Evolutionary conservation across 1,140 invertebrate genomes (phyloP).

Genomic region (Diprion similis): DNA sequence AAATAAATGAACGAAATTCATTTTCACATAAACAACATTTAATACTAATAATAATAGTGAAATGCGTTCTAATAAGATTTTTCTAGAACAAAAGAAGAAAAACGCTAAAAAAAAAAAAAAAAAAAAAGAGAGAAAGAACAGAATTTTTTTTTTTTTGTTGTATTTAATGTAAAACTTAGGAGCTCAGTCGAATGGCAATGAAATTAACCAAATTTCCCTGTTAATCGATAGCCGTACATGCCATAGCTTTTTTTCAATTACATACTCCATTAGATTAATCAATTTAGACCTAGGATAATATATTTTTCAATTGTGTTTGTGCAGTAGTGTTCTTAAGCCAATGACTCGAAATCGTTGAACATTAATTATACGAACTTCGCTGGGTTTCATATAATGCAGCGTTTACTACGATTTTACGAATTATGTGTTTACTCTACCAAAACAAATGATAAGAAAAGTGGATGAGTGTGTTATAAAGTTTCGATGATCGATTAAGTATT

Average conservation of each 20-base stretch:
- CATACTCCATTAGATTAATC: slow-evolving; percentile 56
- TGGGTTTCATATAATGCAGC: background rate
- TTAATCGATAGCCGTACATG: slow-evolving; percentile 30
- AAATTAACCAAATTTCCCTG: background rate
- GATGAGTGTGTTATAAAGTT: slow-evolving; percentile 8
- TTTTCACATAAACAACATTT: background rate
- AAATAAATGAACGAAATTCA: background rate
- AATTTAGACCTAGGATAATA: slow-evolving; percentile 52
- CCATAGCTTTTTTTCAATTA: slow-evolving; percentile 43
- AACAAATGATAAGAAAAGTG: slow-evolving; percentile 9
- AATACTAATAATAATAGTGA: background rate
- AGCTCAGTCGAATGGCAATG: background rate
- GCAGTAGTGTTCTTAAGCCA: background rate
- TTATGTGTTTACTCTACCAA: no score
- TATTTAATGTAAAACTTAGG: slow-evolving; percentile 29
- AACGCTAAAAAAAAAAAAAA: slow-evolving; percentile 6
- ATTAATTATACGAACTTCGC: no score
- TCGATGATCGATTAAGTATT: background rate
- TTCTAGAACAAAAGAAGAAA: slow-evolving; percentile 6
- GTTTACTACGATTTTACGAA: background rate
- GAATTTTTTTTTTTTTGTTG: slow-evolving; percentile 20
- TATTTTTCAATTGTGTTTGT: slow-evolving; percentile 49
- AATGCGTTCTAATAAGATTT: background rate
- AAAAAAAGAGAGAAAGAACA: background rate
- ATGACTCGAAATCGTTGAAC: background rate